Evolutionary conservation across 2,888 invertebrate genomes (phyloP), one percentile per base, ranked within the genome.

Genomic region (Sthenelais limicola): DNA sequence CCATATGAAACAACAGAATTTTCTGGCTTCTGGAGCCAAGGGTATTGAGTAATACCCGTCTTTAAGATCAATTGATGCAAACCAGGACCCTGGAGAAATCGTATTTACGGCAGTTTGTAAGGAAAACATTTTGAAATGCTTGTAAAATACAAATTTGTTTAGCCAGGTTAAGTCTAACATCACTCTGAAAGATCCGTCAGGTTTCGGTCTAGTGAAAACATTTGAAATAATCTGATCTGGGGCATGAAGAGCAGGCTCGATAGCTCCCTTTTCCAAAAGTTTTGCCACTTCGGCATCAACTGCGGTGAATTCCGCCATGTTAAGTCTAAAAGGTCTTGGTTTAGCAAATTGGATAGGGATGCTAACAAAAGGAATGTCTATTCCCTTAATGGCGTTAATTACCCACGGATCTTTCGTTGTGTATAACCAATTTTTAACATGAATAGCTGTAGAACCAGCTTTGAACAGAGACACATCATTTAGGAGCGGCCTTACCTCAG

Each of bases 71-170:
- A 66, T 35, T 15, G 38, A 18, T 7, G 38, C 38, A 35, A 66
- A 38, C 38, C 43, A 66, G 5, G 24, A 33, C 1, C 21, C 21
- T 24, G 2, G 38, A 7, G 18, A n/a, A 7, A 38, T 38, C 24
- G 43, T 1, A 1, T 38, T 15, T 33, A 26, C 1, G 24, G 43
- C 66, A 4, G 66, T 43, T 5, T 3, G 7, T 12, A 66, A 26
- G 1, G 66, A 43, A 3, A 12, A 3, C 66, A 66, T 66, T 35
- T 66, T 66, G 24, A 66, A 66, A 21, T 66, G 21, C 33, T 43
- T 4, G 21, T 66, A 66, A 15, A 33, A 18, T 3, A 56, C 56
- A 5, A 7, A 3, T 32, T 56, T 56, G 32, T 56, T 56, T 4
- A 56, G 32, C 24, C 32, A 9, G 33, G 56, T 30, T 1, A 56